Conservation (phyloP, 1,140 invertebrate species). For the Trachelipus rathkii region DNA sequence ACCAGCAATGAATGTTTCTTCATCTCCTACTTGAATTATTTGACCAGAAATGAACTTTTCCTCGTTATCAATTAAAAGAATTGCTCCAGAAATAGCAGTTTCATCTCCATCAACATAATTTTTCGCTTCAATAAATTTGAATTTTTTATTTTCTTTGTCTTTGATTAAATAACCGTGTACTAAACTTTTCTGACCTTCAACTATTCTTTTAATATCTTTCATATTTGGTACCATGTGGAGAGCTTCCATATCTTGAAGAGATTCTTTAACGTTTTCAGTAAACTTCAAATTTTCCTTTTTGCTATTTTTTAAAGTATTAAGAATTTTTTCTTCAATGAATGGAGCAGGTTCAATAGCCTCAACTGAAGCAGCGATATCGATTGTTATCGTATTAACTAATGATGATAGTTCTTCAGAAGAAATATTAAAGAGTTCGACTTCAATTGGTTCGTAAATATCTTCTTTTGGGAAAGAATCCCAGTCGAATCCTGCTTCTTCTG, state of each 20-base stretch:
- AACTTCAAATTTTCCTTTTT: conserved; percentile 31
- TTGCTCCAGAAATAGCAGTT: conserved; percentile 58
- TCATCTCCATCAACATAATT: conserved; percentile 55
- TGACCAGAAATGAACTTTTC: conserved; percentile 53
- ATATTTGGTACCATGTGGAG: conserved; percentile 32
- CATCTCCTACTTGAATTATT: conserved; percentile 46
- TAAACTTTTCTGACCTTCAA: conserved; percentile 35
- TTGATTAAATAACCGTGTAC: conserved; percentile 45
- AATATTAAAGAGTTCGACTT: conserved; percentile 24
- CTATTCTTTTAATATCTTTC: conserved; percentile 33
- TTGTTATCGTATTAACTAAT: conserved; percentile 26
- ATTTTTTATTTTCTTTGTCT: conserved; percentile 38
- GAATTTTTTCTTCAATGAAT: conserved; percentile 29
- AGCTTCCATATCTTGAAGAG: conserved; percentile 27
- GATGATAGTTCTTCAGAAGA: conserved; percentile 23
- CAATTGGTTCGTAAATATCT: conserved; percentile 38
- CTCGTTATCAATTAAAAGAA: conserved; percentile 61
- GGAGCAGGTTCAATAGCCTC: conserved; percentile 35
- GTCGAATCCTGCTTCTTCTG: conserved; percentile 38
- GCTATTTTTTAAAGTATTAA: conserved; percentile 25
- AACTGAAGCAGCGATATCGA: conserved; percentile 37
- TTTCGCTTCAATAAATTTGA: conserved; percentile 34
- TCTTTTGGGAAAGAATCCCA: conserved; percentile 41
- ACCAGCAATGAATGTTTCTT: conserved; percentile 49
- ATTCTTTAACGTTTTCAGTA: conserved; percentile 36